phyloP scores from a whole-genome alignment of 2,888 invertebrate genomes.

The Heteromurus nitidus region DNA sequence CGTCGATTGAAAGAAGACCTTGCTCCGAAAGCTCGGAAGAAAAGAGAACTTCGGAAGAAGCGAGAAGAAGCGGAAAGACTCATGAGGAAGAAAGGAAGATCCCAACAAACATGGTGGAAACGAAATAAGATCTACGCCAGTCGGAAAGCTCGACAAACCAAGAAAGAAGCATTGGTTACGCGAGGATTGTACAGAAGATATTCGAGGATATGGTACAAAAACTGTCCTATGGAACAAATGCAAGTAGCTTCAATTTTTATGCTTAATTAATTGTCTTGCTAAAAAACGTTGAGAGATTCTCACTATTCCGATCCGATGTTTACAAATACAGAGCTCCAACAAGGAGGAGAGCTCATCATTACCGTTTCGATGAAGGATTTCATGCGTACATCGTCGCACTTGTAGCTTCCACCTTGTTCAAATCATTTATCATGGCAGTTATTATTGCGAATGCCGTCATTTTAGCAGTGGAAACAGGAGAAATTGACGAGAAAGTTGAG shows the following conservation, averaged over 20 bases:
- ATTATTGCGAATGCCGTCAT: conserved; percentile 68
- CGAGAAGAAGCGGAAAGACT: conserved; percentile 17
- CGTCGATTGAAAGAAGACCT: conserved; percentile 15
- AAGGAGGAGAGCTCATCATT: conserved; percentile 52
- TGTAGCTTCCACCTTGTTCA: conserved; percentile 64
- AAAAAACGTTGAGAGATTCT: not conserved
- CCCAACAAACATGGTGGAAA: conserved; percentile 38
- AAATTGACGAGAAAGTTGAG: not conserved
- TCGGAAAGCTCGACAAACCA: conserved; percentile 13
- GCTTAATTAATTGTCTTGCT: not conserved
- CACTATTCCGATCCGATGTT: no score
- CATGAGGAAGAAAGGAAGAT: not conserved
- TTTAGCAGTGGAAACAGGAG: conserved; percentile 68
- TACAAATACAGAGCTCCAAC: conserved; percentile 30
- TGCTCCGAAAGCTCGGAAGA: conserved; percentile 30
- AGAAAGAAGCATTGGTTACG: conserved; percentile 24
- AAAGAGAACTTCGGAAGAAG: conserved; percentile 1
- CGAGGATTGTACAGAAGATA: conserved; percentile 52
- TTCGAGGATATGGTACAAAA: conserved; percentile 63
- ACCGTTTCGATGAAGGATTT: conserved; percentile 58
- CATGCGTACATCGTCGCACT: conserved; percentile 66
- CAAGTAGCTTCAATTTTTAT: conserved; percentile 1
- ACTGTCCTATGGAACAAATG: conserved; percentile 58
- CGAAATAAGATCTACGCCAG: conserved; percentile 19
- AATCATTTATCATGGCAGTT: conserved; percentile 64